Base-by-base conservation (phyloP, 2,888 invertebrate species). In the Petrolisthes cinctipes region DNA sequence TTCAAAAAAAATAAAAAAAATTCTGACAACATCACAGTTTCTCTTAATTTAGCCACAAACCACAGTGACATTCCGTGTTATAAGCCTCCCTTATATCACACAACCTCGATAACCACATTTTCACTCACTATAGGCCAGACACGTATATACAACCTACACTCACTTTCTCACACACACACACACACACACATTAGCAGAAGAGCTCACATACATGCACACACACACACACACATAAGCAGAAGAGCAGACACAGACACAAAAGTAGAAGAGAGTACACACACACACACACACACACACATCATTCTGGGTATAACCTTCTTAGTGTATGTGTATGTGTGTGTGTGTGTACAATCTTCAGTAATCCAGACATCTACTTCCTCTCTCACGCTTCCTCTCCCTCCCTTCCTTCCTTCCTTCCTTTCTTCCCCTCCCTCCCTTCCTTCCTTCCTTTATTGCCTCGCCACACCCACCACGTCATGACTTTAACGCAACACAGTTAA, bases 211-310 rank as follows among this genome's bases (percentile, higher is more conserved):
- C 57, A 5, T 11, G 7, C 53, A 57, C 23, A 57, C 61, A 81
- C 61, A 57, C 61, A 14, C 23, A 14, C 17, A 81, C 23, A 81
- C 53, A 57, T 6, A 14, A 73, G 14, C 14, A 6, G 14, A 81
- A 9, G 37, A 5, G 54, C 17, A 83, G 37, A 83, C n/a, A 71
- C 17, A 73, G 6, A 53, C 51, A 83, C 23, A 83, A 37, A 83
- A 68, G 37, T 66, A 68, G 7, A 37, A 20, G 23, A 17, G 61
- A 37, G 51, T 4, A 9, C n/a, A 82, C 7, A 66, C n/a, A 82
- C 17, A 71, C 17, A 54, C 37, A 83, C 17, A 66, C 54, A 73
- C 7, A 83, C 9, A 83, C 1, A 14, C 23, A 20, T 71, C 20
- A 23, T 57, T 2, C 20, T 37, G 37, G 23, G 17, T 57, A 57